Conservation (phyloP, 2,888 invertebrate genomes). For the Fabriciana adippe region DNA sequence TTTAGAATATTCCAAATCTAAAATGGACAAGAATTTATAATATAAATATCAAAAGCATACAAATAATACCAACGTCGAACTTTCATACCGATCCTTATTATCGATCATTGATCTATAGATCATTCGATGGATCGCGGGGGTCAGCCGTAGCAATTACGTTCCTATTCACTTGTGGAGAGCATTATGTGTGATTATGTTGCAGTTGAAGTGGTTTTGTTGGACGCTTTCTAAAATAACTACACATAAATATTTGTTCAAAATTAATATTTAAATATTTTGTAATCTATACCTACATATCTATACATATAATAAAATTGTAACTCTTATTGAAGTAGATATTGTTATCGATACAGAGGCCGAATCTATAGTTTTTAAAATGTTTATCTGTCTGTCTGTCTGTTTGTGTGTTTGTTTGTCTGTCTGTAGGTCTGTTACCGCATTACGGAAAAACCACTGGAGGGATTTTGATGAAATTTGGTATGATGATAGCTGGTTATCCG, state of each 20-base stretch:
- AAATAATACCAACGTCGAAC: constrained; percentile 46
- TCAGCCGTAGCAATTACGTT: constrained; percentile 59
- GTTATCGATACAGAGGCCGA: too few relatives aligned
- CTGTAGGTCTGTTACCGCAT: too few relatives aligned
- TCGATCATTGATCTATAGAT: constrained; percentile 72
- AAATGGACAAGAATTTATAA: background rate
- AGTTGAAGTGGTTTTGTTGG: constrained; percentile 21
- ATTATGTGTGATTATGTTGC: constrained; percentile 40
- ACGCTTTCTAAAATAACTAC: constrained; percentile 25
- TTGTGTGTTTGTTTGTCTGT: too few relatives aligned
- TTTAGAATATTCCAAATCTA: too few relatives aligned
- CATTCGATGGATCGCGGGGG: constrained; percentile 64
- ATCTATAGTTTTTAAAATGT: too few relatives aligned
- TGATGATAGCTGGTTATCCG: too few relatives aligned
- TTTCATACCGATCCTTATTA: constrained; percentile 60
- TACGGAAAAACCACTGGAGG: too few relatives aligned
- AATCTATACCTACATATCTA: too few relatives aligned
- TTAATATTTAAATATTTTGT: background rate
- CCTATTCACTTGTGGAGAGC: constrained; percentile 54
- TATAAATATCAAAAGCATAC: constrained; percentile 21
- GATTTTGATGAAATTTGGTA: too few relatives aligned
- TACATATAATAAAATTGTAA: too few relatives aligned
- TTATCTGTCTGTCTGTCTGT: too few relatives aligned
- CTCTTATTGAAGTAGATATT: too few relatives aligned
- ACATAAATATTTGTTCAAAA: background rate